Conservation (phyloP, 1,140 invertebrate species). For the Tetragnatha versicolor region DNA sequence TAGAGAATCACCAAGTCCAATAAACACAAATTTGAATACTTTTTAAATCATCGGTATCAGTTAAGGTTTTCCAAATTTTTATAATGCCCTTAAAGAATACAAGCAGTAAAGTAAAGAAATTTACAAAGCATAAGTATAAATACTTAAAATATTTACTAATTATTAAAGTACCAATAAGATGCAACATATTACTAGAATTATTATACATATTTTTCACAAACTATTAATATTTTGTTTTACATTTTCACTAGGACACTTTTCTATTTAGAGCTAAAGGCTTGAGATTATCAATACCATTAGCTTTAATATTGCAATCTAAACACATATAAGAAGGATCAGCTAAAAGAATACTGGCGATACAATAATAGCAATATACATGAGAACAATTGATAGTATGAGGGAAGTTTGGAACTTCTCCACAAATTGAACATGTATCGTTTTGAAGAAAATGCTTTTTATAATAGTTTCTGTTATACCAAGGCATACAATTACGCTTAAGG, state of each 20-base stretch:
- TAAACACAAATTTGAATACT: too few relatives aligned
- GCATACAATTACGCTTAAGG: conserved; percentile 8
- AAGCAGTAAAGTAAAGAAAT: too few relatives aligned
- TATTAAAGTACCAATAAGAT: too few relatives aligned
- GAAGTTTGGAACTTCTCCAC: conserved; percentile 23
- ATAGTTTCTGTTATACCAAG: neutral
- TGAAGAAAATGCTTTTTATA: conserved; percentile 17
- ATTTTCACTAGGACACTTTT: neutral
- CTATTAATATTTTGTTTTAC: neutral
- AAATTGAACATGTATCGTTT: conserved; percentile 4
- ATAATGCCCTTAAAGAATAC: too few relatives aligned
- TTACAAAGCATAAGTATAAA: too few relatives aligned
- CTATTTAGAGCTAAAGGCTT: conserved; percentile 17
- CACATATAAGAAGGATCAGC: conserved; percentile 29
- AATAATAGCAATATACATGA: conserved; percentile 44
- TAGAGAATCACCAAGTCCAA: too few relatives aligned
- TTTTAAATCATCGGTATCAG: too few relatives aligned
- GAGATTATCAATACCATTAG: conserved; percentile 29
- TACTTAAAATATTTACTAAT: too few relatives aligned
- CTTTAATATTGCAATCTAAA: conserved; percentile 33
- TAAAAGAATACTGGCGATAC: conserved; percentile 29
- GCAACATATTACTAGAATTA: too few relatives aligned
- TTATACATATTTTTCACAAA: too few relatives aligned
- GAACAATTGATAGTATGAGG: conserved; percentile 29
- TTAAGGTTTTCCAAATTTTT: too few relatives aligned